These are phyloP conservation scores for Microtus pennsylvanicus DNA, from an alignment of 2,113 vertebrate species.

Conservation along the genomic window DNA sequence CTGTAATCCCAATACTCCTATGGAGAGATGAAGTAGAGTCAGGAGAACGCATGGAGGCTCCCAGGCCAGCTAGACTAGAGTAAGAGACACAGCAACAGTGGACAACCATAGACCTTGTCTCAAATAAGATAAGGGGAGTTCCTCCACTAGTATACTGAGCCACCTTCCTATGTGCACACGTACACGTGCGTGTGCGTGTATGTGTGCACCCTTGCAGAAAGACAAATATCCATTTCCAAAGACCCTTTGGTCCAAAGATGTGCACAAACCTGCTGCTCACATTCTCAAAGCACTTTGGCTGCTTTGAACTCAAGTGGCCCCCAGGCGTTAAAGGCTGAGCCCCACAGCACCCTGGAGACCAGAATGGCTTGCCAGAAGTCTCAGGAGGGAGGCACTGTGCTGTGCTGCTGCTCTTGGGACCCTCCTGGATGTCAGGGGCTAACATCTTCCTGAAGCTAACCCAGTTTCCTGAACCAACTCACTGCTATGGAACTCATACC, in stretches of 20 bases:
- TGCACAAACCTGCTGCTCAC: accelerated
- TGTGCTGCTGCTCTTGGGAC: neutral
- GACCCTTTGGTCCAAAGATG: neutral
- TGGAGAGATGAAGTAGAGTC: neutral
- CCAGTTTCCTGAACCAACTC: accelerated
- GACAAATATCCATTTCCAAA: neutral
- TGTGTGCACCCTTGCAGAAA: neutral
- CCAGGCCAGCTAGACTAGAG: neutral
- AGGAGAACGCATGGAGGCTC: neutral
- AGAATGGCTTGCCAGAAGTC: neutral
- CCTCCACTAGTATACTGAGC: neutral
- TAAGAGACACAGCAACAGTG: neutral
- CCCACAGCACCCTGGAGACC: too few relatives aligned
- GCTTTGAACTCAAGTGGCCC: neutral
- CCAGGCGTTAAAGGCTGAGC: accelerated
- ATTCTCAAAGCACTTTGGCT: too few relatives aligned
- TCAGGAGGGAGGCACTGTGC: accelerated
- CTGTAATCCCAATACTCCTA: neutral
- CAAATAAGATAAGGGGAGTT: neutral
- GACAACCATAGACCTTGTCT: neutral
- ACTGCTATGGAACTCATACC: accelerated
- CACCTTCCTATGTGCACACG: neutral
- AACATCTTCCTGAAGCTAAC: neutral
- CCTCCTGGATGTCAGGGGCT: neutral
- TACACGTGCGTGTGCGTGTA: too few relatives aligned